phyloP scores from a whole-genome alignment of 37 sponge, comb jelly and placozoan genomes.

The Oopsacas minuta region DNA sequence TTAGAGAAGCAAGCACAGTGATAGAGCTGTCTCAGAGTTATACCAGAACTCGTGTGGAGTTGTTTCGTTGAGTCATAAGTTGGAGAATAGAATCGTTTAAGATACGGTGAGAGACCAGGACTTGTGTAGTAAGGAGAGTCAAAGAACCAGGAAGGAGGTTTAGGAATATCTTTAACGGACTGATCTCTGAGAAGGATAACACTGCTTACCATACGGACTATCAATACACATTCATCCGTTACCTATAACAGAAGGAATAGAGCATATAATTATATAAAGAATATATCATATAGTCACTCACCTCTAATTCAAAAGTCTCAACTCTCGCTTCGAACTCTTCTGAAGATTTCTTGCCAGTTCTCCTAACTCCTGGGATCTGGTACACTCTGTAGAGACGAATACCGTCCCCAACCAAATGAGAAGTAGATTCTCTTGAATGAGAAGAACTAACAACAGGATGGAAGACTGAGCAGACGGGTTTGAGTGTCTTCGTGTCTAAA shows the following conservation, averaged over 20 bases:
- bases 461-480: constrained; percentile 8
- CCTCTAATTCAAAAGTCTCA: not conserved
- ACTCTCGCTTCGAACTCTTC: constrained; percentile 14
- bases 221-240: not conserved
- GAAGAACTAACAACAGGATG: not conserved
- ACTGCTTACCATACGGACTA: not conserved
- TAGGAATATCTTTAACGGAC: not conserved
- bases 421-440: not conserved
- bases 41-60: not conserved
- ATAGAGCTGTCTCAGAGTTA: not conserved
- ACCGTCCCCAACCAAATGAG: not conserved
- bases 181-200: not conserved
- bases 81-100: not conserved
- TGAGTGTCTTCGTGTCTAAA: not conserved
- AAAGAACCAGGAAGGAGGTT: constrained; percentile 5
- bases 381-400: not conserved
- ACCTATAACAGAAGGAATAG: not conserved
- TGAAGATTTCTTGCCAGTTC: not conserved
- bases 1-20: constrained; percentile 13
- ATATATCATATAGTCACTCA: too few species aligned
- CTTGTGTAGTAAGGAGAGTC: constrained; percentile 1
- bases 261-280: too few species aligned
- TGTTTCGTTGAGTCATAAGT: not conserved
- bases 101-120: not conserved
- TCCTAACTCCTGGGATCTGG: not conserved